A percentile compares a stretch with the other conserved stretches of the same genome.
These are phyloP conservation scores for Harpalus rufipes DNA, from an alignment of 2,888 invertebrate genomes.

Conservation along the genomic window DNA sequence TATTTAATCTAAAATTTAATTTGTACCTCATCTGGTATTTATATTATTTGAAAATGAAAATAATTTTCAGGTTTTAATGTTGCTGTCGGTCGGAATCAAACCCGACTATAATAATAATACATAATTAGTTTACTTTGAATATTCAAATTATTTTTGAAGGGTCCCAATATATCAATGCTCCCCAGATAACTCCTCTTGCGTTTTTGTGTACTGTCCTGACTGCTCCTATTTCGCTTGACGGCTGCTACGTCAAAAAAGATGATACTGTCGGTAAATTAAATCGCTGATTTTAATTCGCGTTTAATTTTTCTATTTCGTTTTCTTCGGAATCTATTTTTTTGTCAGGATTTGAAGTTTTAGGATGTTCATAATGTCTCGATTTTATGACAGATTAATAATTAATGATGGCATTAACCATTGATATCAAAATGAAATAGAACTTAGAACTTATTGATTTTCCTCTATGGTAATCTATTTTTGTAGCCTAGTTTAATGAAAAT, in stretches of 20 bases:
- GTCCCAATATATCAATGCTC: too few species aligned
- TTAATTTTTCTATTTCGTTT: slow-evolving; percentile 53
- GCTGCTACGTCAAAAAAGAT: slow-evolving; percentile 41
- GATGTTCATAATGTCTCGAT: slow-evolving; percentile 1
- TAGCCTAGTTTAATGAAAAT: background rate
- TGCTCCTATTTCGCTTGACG: background rate
- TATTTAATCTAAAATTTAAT: too few species aligned
- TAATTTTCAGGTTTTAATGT: too few species aligned
- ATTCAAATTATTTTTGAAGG: too few species aligned
- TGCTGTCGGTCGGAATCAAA: too few species aligned
- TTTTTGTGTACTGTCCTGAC: too few species aligned
- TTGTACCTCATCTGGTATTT: too few species aligned
- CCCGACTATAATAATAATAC: too few species aligned
- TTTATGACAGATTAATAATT: slow-evolving; percentile 38
- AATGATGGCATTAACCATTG: background rate
- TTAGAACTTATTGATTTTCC: too few species aligned
- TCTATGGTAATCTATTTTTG: background rate
- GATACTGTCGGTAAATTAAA: slow-evolving; percentile 58
- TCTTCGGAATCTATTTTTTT: background rate
- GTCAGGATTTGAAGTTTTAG: background rate
- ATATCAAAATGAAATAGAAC: background rate
- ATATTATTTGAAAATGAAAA: too few species aligned
- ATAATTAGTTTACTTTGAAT: too few species aligned
- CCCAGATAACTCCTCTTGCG: too few species aligned
- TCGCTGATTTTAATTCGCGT: slow-evolving; percentile 57